Evolutionary conservation across 2,797 vertebrate genomes (phyloP).

Genomic region (Danionella dracula): DNA sequence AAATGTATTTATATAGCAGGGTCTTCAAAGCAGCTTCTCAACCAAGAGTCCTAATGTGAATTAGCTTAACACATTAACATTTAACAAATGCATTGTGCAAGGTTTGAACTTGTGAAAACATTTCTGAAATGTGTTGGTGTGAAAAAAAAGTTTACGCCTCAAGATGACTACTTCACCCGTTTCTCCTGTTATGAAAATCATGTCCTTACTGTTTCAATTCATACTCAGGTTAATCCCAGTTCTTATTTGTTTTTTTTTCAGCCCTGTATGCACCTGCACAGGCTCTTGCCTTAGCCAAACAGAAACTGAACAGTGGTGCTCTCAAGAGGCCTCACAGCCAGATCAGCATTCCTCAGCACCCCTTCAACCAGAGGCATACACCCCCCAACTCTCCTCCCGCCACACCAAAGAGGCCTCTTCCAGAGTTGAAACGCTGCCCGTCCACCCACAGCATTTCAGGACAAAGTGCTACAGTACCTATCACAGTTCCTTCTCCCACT

Average conservation of each 20-base stretch:
- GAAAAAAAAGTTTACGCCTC: no score
- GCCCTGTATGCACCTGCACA: conserved; percentile 90
- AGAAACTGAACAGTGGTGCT: conserved; percentile 70
- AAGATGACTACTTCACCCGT: no score
- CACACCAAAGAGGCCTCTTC: conserved; percentile 60
- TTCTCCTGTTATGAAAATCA: background rate
- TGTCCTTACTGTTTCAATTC: background rate
- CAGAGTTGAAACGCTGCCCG: conserved; percentile 71
- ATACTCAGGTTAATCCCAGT: background rate
- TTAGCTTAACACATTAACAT: no score
- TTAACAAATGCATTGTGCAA: no score
- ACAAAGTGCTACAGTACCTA: conserved; percentile 46
- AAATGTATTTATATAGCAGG: no score
- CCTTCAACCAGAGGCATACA: conserved; percentile 70
- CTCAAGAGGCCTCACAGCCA: conserved; percentile 75
- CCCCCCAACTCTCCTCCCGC: conserved; percentile 69
- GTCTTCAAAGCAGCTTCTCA: no score
- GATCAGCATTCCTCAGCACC: conserved; percentile 72
- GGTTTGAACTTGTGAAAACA: no score
- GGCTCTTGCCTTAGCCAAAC: conserved; percentile 83
- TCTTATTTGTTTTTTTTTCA: conserved; percentile 49
- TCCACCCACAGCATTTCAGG: conserved; percentile 51
- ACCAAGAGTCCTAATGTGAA: no score
- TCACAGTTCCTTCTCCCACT: conserved; percentile 57
- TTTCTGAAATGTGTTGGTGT: no score